Evolutionary conservation across 2,113 vertebrate species (phyloP), one percentile per base, ranked within the genome.

Genomic region (Sander lucioperca): DNA sequence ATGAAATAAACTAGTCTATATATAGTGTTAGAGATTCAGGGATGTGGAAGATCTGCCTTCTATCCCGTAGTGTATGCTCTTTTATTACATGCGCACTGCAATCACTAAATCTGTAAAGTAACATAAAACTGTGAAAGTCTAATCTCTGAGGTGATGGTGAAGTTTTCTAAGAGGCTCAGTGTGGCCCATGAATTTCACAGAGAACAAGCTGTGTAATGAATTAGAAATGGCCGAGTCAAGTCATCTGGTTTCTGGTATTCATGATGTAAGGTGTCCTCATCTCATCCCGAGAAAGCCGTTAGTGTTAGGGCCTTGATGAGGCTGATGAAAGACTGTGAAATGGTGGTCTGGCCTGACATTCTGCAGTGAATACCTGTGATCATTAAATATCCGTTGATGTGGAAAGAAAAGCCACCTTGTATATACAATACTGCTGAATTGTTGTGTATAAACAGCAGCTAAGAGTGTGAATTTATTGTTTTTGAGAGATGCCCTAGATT

Each of bases 311-410:
- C 57, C 80, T 85, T 80, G 74, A 88, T 88, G 87, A 87, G 76
- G 90, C 87, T 93, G 94, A 93, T 93, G 92, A 92, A 92, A 94
- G 80, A 62, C 36, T 36, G 39, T 88, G 92, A 92, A 94, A 94
- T 36, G 23, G 66, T 50, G 82, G 68, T 74, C 85, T 66, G 79
- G 61, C 45, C 59, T 83, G 76, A 86, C 74, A 67, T 64, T 86
- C 74, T 81, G 71, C 59, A 23, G 43, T 59, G 79, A 78, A 81
- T 81, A 91, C 78, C 80, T 84, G 59, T 75, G 79, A 75, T 81
- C 51, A 68, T 84, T 87, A 77, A 48, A 76, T 62, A 84, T 70
- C 69, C 58, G 50, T 18, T 27, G 47, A 67, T 71, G 54, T 43
- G 25, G 54, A 62, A 63, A 75, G 64, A n/a, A 39, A 47, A 69